Conservation (phyloP, 1,140 invertebrate species). For the Heliothis virescens region DNA sequence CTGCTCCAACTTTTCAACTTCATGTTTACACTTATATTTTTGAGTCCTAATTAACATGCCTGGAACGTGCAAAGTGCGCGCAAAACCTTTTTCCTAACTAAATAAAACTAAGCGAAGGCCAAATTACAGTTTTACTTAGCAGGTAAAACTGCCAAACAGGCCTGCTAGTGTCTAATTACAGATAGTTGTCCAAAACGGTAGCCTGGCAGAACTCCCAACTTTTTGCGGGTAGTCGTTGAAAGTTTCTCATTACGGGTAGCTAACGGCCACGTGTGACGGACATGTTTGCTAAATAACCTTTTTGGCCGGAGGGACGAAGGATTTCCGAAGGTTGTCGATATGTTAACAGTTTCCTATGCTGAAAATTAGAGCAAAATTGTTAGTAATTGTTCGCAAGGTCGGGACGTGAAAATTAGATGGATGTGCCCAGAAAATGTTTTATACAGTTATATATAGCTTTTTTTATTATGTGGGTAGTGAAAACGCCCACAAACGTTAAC, state of each 20-base stretch:
- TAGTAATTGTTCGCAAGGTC: no score
- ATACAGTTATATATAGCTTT: no score
- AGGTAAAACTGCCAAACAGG: constrained; percentile 14
- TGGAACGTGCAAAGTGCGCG: not conserved
- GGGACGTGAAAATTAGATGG: no score
- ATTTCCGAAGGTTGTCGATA: not conserved
- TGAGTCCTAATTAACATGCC: not conserved
- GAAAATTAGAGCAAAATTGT: no score
- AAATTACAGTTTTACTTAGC: not conserved
- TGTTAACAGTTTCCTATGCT: no score
- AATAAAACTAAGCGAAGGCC: not conserved
- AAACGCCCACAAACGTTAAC: no score
- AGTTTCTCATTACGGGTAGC: constrained; percentile 29
- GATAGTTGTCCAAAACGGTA: constrained; percentile 22
- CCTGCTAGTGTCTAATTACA: constrained; percentile 2
- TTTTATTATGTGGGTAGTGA: no score
- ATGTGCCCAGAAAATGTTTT: no score
- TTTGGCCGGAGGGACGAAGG: not conserved
- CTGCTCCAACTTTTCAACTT: no score
- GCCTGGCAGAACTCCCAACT: constrained; percentile 8
- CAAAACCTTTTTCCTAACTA: constrained; percentile 1
- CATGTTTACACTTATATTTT: no score
- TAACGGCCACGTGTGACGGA: constrained; percentile 34
- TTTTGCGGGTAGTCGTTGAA: constrained; percentile 27
- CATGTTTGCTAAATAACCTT: constrained; percentile 24